These are phyloP conservation scores for Triplophysa yarkandensis DNA, from an alignment of 2,797 vertebrate genomes.

Conservation along the genomic window DNA sequence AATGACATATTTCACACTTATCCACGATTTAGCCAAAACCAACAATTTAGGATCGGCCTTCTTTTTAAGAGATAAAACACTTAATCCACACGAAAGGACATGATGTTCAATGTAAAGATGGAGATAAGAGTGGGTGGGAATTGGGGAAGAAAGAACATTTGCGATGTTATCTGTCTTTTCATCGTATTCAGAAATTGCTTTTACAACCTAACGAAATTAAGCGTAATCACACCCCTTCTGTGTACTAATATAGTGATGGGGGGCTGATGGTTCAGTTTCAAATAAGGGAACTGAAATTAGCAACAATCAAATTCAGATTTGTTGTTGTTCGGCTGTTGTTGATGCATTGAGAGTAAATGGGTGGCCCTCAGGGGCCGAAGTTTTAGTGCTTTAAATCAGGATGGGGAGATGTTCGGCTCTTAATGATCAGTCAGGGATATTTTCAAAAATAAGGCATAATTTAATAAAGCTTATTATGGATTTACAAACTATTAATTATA, in stretches of 20 bases:
- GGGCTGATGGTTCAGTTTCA: constrained; percentile 3
- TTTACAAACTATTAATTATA: no score
- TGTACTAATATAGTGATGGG: constrained; percentile 17
- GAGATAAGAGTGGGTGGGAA: constrained; percentile 14
- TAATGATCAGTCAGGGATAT: background rate
- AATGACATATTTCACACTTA: constrained; percentile 34
- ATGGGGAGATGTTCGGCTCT: background rate
- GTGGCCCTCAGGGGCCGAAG: constrained; percentile 22
- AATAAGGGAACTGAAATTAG: constrained; percentile 30
- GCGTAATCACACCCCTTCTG: constrained; percentile 16
- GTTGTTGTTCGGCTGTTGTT: constrained; percentile 38
- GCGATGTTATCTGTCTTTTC: constrained; percentile 4
- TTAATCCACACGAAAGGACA: background rate
- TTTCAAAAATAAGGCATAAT: background rate
- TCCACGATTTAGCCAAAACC: constrained; percentile 13
- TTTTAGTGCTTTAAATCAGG: background rate
- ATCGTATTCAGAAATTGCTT: constrained; percentile 13
- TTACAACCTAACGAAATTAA: constrained; percentile 27
- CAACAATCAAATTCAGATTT: constrained; percentile 43
- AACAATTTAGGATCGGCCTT: background rate
- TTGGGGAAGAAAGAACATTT: constrained; percentile 17
- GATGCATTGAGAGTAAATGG: background rate
- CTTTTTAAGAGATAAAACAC: background rate
- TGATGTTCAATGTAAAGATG: background rate
- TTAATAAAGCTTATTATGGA: background rate